Base-by-base conservation (phyloP, 2,888 invertebrate genomes). In the Calameuta pallipes region DNA sequence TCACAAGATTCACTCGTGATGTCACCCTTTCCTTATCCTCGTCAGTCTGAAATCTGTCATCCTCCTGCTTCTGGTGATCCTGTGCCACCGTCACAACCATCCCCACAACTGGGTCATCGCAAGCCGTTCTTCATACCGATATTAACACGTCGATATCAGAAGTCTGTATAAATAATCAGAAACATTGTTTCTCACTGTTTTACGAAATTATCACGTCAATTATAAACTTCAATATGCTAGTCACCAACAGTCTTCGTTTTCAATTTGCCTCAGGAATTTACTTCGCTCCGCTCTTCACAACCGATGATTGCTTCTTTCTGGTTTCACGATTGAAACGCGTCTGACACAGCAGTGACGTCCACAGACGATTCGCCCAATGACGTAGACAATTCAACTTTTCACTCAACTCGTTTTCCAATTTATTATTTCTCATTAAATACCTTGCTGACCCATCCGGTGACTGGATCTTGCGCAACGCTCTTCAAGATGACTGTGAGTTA, bases 21-120 rank as follows among this genome's bases (percentile, higher is more conserved):
- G 33, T 71, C 71, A 71, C 31, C 71, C 71, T 31, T 15, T 3
- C 71, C 33, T 33, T 34, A 23, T 81, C 79, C 11, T 80, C 81
- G 11, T 85, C 80, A 75, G 80, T 80, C 37, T 78, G 81, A 56
- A 74, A 77, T 73, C 73, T 80, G 35, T 30, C 78, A 69, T 83
- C 83, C 76, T 76, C 73, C 75, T 82, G 79, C 69, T 82, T 80
- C 75, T 83, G 85, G 69, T 81, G 83, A 73, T 76, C 76, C 73
- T 85, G 85, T 76, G 82, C 78, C 84, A 84, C 76, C 79, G 82
- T 86, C 80, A 86, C 87, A 87, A 86, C 87, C 86, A 86, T 87
- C 73, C 85, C 85, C 80, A 76, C 34, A 4, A 34, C 31, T 30
- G 36, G 74, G 23, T 34, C 74, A 36, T 74, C 74, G 74, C 74